These are phyloP conservation scores for Pogonocichla stellata DNA, from an alignment of 2,113 vertebrate genomes.

Conservation along the genomic window DNA sequence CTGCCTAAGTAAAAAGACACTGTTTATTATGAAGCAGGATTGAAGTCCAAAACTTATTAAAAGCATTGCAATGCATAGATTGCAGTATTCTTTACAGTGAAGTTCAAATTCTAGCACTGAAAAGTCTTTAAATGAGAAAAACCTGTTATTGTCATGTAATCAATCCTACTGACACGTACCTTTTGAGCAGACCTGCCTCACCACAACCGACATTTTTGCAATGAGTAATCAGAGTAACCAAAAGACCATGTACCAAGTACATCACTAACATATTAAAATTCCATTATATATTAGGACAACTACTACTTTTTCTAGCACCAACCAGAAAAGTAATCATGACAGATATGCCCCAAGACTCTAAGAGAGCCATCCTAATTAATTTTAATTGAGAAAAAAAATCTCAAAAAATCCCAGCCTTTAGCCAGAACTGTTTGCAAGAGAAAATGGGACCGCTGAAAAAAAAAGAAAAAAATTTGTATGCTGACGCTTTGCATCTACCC, in stretches of 20 bases:
- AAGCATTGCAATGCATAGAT: background rate
- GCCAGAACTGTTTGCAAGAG: background rate
- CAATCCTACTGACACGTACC: background rate
- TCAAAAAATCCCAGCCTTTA: background rate
- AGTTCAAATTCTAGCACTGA: background rate
- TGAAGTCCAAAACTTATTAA: slow-evolving; percentile 16
- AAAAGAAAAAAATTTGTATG: too few species aligned
- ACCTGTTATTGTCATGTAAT: background rate
- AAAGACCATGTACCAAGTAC: rapidly evolving
- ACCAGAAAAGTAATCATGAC: background rate
- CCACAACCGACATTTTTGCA: background rate
- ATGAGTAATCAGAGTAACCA: background rate
- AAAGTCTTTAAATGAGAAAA: background rate
- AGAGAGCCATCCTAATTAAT: background rate
- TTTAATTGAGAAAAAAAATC: background rate
- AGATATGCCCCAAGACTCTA: background rate
- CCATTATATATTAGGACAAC: rapidly evolving
- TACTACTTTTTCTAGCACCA: background rate
- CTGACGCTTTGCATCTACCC: background rate
- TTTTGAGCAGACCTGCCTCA: background rate
- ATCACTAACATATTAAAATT: rapidly evolving
- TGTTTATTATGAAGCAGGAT: background rate
- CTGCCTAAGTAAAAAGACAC: background rate
- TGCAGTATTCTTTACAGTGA: background rate
- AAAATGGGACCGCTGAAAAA: rapidly evolving